Evolutionary conservation across 1,140 invertebrate genomes (phyloP).

Genomic region (Brachionus paranguensis): DNA sequence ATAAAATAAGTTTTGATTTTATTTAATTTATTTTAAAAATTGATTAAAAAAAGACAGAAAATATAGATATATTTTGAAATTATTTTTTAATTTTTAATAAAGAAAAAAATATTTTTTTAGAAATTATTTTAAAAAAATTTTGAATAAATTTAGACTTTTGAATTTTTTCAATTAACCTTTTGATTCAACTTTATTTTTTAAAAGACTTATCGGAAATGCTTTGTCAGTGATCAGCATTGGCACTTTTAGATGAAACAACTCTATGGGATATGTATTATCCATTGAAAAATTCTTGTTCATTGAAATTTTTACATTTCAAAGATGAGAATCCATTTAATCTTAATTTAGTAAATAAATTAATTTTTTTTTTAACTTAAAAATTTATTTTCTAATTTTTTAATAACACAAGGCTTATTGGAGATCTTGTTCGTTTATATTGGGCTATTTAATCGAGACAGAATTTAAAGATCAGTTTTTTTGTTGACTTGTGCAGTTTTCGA

Average conservation of each 20-base stretch:
- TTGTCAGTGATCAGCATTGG: slow-evolving; percentile 67
- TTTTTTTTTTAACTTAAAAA: background rate
- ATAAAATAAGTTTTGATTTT: too few relatives aligned
- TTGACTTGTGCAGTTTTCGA: slow-evolving; percentile 78
- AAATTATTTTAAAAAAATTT: too few relatives aligned
- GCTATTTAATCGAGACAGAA: slow-evolving; percentile 66
- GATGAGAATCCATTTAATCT: slow-evolving; percentile 58
- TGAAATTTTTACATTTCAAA: slow-evolving; percentile 71
- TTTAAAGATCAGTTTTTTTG: slow-evolving; percentile 72
- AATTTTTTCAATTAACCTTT: too few relatives aligned
- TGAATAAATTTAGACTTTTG: too few relatives aligned
- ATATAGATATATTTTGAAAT: too few relatives aligned
- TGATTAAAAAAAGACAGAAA: too few relatives aligned
- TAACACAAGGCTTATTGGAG: slow-evolving; percentile 71
- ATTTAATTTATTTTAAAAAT: too few relatives aligned
- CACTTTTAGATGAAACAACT: slow-evolving; percentile 67
- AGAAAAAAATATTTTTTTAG: too few relatives aligned
- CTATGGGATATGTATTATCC: slow-evolving; percentile 87
- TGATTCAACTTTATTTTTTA: slow-evolving; percentile 40
- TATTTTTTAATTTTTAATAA: too few relatives aligned
- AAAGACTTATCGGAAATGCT: slow-evolving; percentile 70
- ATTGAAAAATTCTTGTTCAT: slow-evolving; percentile 65
- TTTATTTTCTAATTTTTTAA: too few relatives aligned
- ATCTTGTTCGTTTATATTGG: slow-evolving; percentile 77
- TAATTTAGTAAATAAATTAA: slow-evolving; percentile 53